These are phyloP conservation scores for Rhagoletis zephyria DNA, from an alignment of 1,140 invertebrate genomes.

Conservation along the genomic window DNA sequence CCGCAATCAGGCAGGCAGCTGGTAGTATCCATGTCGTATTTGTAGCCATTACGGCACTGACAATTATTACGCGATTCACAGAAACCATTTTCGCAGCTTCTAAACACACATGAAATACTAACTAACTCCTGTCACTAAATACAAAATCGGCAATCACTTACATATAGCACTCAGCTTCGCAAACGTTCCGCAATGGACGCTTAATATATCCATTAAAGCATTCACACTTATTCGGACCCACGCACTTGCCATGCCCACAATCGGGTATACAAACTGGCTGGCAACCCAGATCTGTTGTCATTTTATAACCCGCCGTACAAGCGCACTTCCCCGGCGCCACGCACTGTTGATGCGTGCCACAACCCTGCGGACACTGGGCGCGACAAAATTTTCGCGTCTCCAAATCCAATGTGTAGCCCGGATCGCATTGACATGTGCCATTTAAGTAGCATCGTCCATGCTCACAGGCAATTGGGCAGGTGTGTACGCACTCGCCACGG, in stretches of 20 bases:
- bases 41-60: conserved; percentile 77
- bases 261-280: conserved; percentile 72
- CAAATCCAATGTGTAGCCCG: conserved; percentile 77
- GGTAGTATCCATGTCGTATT: conserved; percentile 71
- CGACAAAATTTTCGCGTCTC: conserved; percentile 74
- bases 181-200: conserved; percentile 65
- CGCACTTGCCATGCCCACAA: conserved; percentile 77
- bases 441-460: conserved; percentile 73
- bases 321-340: conserved; percentile 76
- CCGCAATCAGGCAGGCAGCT: conserved; percentile 67
- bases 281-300: conserved; percentile 64
- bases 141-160: conserved; percentile 56
- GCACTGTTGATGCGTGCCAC: conserved; percentile 74
- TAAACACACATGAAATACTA: conserved; percentile 52
- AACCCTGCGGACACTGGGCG: conserved; percentile 69
- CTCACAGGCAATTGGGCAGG: conserved; percentile 69
- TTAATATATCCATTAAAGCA: conserved; percentile 75
- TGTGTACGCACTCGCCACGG: conserved; percentile 65
- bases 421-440: conserved; percentile 77
- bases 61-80: conserved; percentile 77
- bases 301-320: conserved; percentile 77
- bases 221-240: conserved; percentile 77
- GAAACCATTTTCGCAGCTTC: conserved; percentile 76
- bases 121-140: background rate
- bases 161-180: conserved; percentile 70